Evolutionary conservation across 2,113 vertebrate species (phyloP).

Genomic region (Pipra filicauda): DNA sequence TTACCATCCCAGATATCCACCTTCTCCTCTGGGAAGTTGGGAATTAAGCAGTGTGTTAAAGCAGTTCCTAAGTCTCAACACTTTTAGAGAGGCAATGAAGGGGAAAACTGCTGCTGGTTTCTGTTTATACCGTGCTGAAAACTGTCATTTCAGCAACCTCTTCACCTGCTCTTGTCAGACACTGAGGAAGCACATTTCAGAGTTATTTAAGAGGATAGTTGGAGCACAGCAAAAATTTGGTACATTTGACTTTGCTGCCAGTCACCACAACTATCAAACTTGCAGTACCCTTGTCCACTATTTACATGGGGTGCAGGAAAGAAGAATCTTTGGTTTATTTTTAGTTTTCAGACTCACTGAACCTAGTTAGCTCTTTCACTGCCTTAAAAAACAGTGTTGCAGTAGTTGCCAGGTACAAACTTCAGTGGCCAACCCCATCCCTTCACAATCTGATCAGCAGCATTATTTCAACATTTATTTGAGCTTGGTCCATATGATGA

Average conservation of each 20-base stretch:
- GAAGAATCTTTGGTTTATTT: background rate
- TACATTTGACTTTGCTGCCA: background rate
- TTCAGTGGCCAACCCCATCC: background rate
- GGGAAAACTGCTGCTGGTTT: background rate
- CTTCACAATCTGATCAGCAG: background rate
- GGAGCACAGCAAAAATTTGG: background rate
- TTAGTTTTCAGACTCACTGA: background rate
- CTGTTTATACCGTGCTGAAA: background rate
- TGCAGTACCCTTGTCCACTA: background rate
- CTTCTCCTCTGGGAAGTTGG: background rate
- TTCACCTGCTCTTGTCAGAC: background rate
- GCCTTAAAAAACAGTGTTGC: background rate
- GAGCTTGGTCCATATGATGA: background rate
- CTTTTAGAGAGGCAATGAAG: background rate
- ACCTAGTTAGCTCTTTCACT: background rate
- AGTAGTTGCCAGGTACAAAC: background rate
- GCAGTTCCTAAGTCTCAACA: background rate
- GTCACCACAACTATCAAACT: background rate
- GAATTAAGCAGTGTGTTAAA: background rate
- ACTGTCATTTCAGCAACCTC: background rate
- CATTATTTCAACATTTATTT: background rate
- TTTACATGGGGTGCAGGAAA: background rate
- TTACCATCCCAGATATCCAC: background rate
- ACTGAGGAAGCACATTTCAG: background rate
- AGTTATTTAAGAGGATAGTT: background rate